Evolutionary conservation across 2,113 vertebrate species (phyloP), one percentile per base, ranked within the genome.

Genomic region (Hystrix brachyura): DNA sequence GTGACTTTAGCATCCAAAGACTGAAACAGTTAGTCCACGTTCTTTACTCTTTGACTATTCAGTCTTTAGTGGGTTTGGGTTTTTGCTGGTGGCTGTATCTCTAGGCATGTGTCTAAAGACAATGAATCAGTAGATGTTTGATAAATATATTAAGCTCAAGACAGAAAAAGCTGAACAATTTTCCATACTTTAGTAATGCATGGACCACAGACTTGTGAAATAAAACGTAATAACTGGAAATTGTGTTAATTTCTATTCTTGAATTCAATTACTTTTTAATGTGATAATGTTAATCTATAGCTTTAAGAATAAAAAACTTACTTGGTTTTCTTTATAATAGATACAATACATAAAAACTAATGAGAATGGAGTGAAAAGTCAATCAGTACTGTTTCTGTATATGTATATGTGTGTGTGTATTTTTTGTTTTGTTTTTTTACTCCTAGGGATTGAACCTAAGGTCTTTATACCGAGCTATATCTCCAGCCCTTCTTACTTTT

Each of bases 11-110:
- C 72, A 69, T 71, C 82, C 51, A 59, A 90, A 92, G 85, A 1
- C 51, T 96, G 88, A 92, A 95, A 15, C 25, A 29, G 7, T 71
- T 18, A 71, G 93, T 94, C 69, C 29, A 57, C 79, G n/a, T 59
- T 88, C 48, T 96, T 98, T 90, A 12, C 29, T 2, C 21, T 12
- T 9, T 43, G 48, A 85, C 2, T 55, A 38, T 96, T 88, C 13
- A 79, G 34, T 51, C 96, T 94, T 51, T 93, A 97, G 90, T 71
- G 48, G 7, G 0, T 95, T 97, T 93, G 90, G 3, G 0, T 90
- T 96, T 94, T 93, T 87, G 46, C 69, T 76, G 38, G 95, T 81
- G 19, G 18, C 53, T 96, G 23, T 69, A 96, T 38, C 81, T 97
- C 88, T 87, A 95, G 48, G 25, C n/a, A n/a, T 94, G 7, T 27